Percentiles rank a stretch among this genome's conserved stretches.
phyloP scores from a whole-genome alignment of 2,113 vertebrate genomes.

The Mungos mungo region DNA sequence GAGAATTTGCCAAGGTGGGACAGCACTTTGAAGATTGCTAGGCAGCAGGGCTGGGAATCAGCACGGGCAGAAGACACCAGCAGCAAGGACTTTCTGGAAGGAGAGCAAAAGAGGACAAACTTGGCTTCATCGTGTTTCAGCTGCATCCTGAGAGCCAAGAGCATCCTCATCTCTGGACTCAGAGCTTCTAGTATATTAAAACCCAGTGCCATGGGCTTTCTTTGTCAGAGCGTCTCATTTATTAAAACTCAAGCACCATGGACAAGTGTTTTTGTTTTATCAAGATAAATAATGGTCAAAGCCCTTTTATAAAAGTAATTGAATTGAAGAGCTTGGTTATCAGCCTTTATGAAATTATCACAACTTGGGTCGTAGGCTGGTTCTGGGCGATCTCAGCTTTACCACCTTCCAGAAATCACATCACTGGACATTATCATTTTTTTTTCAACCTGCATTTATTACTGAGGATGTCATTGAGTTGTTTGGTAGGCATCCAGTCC shows the following conservation, averaged over 20 bases:
- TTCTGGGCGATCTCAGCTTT: neutral
- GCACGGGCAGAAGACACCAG: neutral
- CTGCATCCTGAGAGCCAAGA: neutral
- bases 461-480: neutral
- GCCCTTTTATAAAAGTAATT: neutral
- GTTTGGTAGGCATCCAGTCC: neutral
- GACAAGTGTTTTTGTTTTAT: neutral
- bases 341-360: neutral
- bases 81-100: neutral
- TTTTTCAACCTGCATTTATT: neutral
- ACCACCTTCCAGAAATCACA: neutral
- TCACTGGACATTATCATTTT: neutral
- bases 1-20: neutral
- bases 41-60: neutral
- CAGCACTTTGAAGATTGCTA: neutral
- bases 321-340: neutral
- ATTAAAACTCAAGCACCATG: neutral
- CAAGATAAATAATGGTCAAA: neutral
- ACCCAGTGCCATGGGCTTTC: neutral
- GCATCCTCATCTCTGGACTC: neutral
- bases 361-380: neutral
- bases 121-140: rapidly evolving
- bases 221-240: neutral
- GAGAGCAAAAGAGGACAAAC: neutral
- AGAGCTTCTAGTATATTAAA: neutral